phyloP scores from a whole-genome alignment of 2,888 invertebrate genomes.

The Reticulitermes lucifugus region DNA sequence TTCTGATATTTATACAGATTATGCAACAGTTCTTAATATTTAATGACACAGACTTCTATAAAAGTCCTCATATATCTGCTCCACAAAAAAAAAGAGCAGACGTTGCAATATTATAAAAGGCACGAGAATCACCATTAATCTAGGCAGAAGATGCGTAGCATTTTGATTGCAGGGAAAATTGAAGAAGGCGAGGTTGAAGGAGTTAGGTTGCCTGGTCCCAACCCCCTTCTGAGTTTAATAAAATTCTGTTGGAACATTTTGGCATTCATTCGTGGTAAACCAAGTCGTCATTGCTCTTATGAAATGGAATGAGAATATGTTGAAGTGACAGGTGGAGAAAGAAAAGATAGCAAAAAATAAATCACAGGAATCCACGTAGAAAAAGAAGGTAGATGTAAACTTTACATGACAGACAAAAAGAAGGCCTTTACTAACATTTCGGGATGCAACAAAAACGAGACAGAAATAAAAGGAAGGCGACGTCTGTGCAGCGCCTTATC shows the following conservation, averaged over 20 bases:
- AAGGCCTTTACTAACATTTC: background rate
- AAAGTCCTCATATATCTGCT: background rate
- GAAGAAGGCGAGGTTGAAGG: background rate
- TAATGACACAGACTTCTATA: background rate
- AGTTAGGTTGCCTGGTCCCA: background rate
- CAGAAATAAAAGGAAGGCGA: background rate
- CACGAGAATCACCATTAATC: background rate
- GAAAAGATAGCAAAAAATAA: slow-evolving; percentile 9
- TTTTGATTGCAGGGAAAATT: background rate
- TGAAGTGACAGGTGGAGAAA: slow-evolving; percentile 1
- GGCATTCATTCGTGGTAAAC: background rate
- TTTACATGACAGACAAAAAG: slow-evolving; percentile 10
- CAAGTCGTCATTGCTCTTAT: background rate
- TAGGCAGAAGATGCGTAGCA: background rate
- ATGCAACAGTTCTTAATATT: background rate
- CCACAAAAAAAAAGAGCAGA: background rate
- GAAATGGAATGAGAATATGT: background rate
- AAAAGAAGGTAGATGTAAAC: background rate
- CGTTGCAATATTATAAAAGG: background rate
- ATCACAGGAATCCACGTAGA: background rate
- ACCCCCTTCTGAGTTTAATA: slow-evolving; percentile 6
- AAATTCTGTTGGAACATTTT: slow-evolving; percentile 13
- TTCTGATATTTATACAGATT: too few relatives aligned
- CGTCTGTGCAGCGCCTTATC: background rate
- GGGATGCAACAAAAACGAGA: background rate